Conservation (phyloP, 2,888 invertebrate species). For the Agonopterix heracliana region DNA sequence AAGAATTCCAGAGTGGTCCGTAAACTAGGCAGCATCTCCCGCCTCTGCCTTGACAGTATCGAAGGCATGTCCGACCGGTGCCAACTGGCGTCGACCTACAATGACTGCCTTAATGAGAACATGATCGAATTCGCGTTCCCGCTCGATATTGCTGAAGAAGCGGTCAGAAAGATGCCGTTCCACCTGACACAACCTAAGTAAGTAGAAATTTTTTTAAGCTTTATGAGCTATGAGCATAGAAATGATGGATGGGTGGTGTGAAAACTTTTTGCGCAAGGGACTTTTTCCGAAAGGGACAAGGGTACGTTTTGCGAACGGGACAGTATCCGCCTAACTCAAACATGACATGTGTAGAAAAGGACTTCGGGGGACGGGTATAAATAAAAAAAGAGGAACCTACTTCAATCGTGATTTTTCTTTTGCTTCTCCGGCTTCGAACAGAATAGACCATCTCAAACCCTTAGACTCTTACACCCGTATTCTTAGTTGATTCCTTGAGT, state of each 20-base stretch:
- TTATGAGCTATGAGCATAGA: neutral
- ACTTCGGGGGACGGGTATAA: too few species aligned
- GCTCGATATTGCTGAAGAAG: constrained; percentile 62
- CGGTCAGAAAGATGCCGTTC: constrained; percentile 66
- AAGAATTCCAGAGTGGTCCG: constrained; percentile 62
- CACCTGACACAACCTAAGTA: constrained; percentile 67
- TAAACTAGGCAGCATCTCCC: constrained; percentile 57
- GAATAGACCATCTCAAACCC: too few species aligned
- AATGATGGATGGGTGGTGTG: neutral
- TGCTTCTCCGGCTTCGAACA: too few species aligned
- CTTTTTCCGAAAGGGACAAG: too few species aligned
- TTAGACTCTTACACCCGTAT: too few species aligned
- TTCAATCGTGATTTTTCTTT: too few species aligned
- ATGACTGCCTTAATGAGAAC: constrained; percentile 65
- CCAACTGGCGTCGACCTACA: constrained; percentile 63
- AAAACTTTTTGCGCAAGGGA: too few species aligned
- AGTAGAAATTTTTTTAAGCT: constrained; percentile 23
- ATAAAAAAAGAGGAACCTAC: too few species aligned
- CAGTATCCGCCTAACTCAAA: too few species aligned
- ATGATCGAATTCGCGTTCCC: constrained; percentile 68
- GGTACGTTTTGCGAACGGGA: too few species aligned
- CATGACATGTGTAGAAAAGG: too few species aligned
- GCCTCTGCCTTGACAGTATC: constrained; percentile 60
- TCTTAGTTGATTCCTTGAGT: too few species aligned
- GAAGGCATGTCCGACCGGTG: constrained; percentile 64